These are phyloP conservation scores for Elanus axillaris DNA, from an alignment of 2,113 vertebrate species.

Conservation along the genomic window DNA sequence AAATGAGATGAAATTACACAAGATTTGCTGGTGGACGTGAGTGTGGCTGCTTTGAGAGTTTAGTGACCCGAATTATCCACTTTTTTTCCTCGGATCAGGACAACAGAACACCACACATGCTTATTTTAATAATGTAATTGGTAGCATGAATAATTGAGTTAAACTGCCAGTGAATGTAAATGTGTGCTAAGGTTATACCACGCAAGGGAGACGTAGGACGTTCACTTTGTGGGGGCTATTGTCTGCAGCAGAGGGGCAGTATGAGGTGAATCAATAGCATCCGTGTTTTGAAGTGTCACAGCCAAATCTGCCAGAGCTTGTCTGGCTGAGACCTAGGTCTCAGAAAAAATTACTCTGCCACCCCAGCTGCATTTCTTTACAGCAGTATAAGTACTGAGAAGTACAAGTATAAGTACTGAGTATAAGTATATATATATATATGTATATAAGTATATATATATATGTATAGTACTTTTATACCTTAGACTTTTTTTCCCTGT, in stretches of 20 bases:
- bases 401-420: no score
- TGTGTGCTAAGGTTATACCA: neutral
- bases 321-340: neutral
- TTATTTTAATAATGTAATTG: neutral
- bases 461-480: neutral
- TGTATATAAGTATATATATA: no score
- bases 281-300: neutral
- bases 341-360: neutral
- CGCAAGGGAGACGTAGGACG: neutral
- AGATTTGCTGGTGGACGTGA: neutral
- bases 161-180: neutral
- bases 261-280: neutral
- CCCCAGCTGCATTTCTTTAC: neutral
- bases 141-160: neutral
- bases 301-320: neutral
- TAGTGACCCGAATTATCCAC: neutral
- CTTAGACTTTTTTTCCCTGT: neutral
- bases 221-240: neutral
- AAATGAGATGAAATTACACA: neutral
- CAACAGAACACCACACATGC: neutral
- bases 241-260: neutral
- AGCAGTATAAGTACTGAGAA: neutral
- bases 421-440: no score
- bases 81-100: neutral
- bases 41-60: neutral